Evolutionary conservation across 2,113 vertebrate species (phyloP), one percentile per base, ranked within the genome.

Genomic region (Tretioscincus oriximinensis): DNA sequence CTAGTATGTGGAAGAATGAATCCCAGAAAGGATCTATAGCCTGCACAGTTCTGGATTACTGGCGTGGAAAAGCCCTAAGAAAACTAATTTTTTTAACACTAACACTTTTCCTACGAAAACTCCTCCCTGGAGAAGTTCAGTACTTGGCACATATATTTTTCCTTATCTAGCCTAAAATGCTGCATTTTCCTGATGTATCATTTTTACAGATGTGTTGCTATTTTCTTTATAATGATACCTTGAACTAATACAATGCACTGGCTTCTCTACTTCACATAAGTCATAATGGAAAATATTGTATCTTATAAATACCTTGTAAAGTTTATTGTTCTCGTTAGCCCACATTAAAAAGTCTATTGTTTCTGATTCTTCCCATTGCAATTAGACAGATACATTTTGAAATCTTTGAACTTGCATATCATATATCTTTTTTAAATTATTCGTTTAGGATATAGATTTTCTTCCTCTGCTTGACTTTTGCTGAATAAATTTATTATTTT

Each of bases 271-370:
- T 45, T 35, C 12, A 35, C 28, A 63, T 51, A 74, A 7, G 29
- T 47, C 35, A 81, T 67, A 73, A 66, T 1, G 49, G 61, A 24
- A 83, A 86, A 87, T 84, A 91, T 83, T 75, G 20, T n/a, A n/a
- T 31, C 81, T 78, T 87, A 81, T 84, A 80, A 85, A 89, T 87
- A 63, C 66, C 87, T 84, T 86, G 71, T 79, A 22, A 80, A 12
- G 58, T 90, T 88, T 90, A 88, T 82, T 81, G 82, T 58, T 61
- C 77, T 72, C 82, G 11, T 68, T 85, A 79, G 87, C 81, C 77
- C 87, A 41, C 83, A 73, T 49, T 79, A 54, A 90, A n/a, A 88
- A 90, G 81, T 26, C 0, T 76, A 67, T 26, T 7, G n/a, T 76
- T 1, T 2, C 73, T 75, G 86, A 86, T 20, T 45, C 35, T 81